phyloP scores from a whole-genome alignment of 1,140 invertebrate species.

The Philaenus spumarius region DNA sequence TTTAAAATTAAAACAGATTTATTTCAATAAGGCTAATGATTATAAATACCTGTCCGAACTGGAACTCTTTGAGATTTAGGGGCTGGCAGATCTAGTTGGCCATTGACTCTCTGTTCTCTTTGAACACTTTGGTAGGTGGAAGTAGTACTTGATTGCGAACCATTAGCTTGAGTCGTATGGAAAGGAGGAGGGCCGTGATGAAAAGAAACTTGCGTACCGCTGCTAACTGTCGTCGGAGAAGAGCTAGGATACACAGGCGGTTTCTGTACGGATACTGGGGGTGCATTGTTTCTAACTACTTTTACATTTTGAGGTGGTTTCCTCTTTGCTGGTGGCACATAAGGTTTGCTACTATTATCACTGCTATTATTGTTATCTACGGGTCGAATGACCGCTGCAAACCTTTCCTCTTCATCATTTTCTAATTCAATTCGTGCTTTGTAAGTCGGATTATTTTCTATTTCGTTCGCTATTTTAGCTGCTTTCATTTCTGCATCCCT shows the following conservation, averaged over 20 bases:
- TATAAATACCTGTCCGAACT: not conserved
- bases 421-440: constrained; percentile 76
- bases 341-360: constrained; percentile 47
- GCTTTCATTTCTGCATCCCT: constrained; percentile 76
- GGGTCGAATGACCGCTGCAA: constrained; percentile 61
- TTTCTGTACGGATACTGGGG: constrained; percentile 2
- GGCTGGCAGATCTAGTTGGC: constrained; percentile 13
- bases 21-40: not conserved
- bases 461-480: constrained; percentile 80
- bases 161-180: constrained; percentile 1
- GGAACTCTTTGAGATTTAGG: constrained; percentile 16
- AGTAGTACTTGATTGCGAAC: not conserved
- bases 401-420: constrained; percentile 86
- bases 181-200: constrained; percentile 7
- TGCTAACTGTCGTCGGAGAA: not conserved
- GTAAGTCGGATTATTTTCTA: constrained; percentile 75
- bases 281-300: constrained; percentile 38
- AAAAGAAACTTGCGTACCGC: not conserved
- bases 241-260: constrained; percentile 19
- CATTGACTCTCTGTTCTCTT: constrained; percentile 4
- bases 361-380: constrained; percentile 7
- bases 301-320: constrained; percentile 50
- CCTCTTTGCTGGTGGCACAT: constrained; percentile 70
- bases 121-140: not conserved
- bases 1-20: too few species aligned